A percentile compares a stretch with the other conserved stretches of the same genome.
Evolutionary conservation across 1,140 invertebrate species (phyloP).

Genomic region (Cheumatopsyche charites): DNA sequence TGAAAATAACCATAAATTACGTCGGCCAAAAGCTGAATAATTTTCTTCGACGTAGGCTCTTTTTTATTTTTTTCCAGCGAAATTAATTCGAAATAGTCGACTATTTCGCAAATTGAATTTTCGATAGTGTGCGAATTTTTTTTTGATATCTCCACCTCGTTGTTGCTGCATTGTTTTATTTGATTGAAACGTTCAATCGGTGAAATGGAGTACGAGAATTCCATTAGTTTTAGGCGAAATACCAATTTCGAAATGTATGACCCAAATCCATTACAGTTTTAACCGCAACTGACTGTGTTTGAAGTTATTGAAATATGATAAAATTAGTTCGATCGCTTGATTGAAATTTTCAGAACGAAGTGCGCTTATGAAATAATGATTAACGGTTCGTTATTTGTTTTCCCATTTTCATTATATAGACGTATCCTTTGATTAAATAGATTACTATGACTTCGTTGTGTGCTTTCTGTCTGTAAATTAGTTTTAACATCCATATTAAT

Average conservation of each 20-base stretch:
- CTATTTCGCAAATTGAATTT: too few species aligned
- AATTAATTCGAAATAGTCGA: too few species aligned
- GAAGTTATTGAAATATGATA: conserved; percentile 18
- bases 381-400: neutral
- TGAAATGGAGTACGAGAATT: neutral
- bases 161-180: neutral
- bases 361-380: neutral
- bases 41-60: neutral
- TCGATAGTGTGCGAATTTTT: neutral
- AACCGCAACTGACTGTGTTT: conserved; percentile 16
- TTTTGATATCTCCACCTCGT: neutral
- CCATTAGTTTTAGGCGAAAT: conserved; percentile 17
- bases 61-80: neutral
- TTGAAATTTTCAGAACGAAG: conserved; percentile 8
- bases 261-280: conserved; percentile 13
- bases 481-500: too few species aligned
- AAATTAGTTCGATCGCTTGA: conserved; percentile 17
- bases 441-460: too few species aligned
- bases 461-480: too few species aligned
- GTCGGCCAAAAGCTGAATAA: conserved; percentile 7
- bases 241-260: conserved; percentile 16
- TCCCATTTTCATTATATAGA: too few species aligned
- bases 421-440: too few species aligned
- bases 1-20: conserved; percentile 24
- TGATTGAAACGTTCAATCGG: neutral